phyloP scores from a whole-genome alignment of 2,888 invertebrate genomes.

The Platycheirus albimanus region DNA sequence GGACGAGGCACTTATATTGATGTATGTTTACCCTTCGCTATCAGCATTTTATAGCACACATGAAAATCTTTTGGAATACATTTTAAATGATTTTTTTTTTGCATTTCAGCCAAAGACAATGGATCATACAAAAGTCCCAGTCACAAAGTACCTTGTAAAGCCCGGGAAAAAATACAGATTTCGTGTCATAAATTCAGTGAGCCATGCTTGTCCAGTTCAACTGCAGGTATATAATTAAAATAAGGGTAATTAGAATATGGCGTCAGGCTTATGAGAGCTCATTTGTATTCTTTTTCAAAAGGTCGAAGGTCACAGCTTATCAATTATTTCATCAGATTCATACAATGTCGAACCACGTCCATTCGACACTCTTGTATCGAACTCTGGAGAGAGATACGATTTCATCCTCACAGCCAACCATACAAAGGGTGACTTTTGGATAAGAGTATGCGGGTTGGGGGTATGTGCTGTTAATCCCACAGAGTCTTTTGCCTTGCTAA shows the following conservation, averaged over 20 bases:
- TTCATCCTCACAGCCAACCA: constrained; percentile 82
- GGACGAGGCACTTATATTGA: constrained; percentile 77
- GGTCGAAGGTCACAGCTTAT: constrained; percentile 79
- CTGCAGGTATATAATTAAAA: no score
- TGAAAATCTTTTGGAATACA: background rate
- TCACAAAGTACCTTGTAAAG: constrained; percentile 76
- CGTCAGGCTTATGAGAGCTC: background rate
- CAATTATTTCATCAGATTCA: constrained; percentile 80
- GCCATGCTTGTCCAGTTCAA: constrained; percentile 80
- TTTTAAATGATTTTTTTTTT: background rate
- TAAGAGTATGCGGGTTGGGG: constrained; percentile 77
- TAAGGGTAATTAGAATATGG: background rate
- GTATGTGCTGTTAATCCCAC: constrained; percentile 75
- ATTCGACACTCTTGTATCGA: constrained; percentile 78
- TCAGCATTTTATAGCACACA: background rate
- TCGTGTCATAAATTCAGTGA: constrained; percentile 80
- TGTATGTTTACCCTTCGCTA: no score
- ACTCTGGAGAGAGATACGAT: constrained; percentile 84
- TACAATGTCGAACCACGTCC: constrained; percentile 77
- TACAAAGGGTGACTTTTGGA: constrained; percentile 78
- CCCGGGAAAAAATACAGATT: constrained; percentile 80
- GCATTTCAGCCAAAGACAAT: constrained; percentile 42
- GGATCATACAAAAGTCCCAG: constrained; percentile 74
- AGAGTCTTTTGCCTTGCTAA: constrained; percentile 77
- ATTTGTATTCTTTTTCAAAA: constrained; percentile 39